Evolutionary conservation across 1,140 invertebrate species (phyloP), one percentile per base, ranked within the genome.

Genomic region (Trichomalopsis sarcophagae): DNA sequence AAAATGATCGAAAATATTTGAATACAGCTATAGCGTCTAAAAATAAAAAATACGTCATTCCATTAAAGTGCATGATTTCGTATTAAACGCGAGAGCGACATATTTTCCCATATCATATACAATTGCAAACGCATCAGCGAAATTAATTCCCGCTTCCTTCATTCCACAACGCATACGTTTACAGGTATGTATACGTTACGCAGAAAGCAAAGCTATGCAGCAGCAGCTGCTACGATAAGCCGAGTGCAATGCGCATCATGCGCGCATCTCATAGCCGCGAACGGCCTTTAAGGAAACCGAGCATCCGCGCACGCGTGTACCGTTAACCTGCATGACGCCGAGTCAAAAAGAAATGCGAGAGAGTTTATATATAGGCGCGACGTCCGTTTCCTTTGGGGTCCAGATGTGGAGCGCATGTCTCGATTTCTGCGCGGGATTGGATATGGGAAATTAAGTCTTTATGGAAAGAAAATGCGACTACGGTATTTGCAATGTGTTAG

Each of bases 271-370:
- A 80, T 81, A 81, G 44, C 44, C 47, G 68, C 13, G 10, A 62
- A 69, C 62, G 74, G 36, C 75, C 82, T 84, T 78, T 77, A 78
- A 84, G 47, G 36, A 84, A 84, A 84, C 82, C 40, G 74, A 11
- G 81, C n/a, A 83, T 83, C 21, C 55, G 0, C 55, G 55, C 2
- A 14, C 55, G 55, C 23, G 2, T 84, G 13, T 50, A 84, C 82
- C 82, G 82, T 84, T 84, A 84, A 50, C 55, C 62, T 69, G 73
- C 62, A 75, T 62, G 21, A 62, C 6, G 55, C 21, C 10, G n/a
- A 13, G 50, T 4, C 0, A 82, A 68, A 85, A 71, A 85, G 66
- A 68, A 81, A 36, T n/a, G 62, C 77, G 21, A 50, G 23, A 27
- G 69, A 77, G n/a, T 79, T 62, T 9, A 62, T 7, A 62, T 62